Evolutionary conservation across 35 echinoderm and acorn worm species (phyloP).

Genomic region (Anneissia japonica): DNA sequence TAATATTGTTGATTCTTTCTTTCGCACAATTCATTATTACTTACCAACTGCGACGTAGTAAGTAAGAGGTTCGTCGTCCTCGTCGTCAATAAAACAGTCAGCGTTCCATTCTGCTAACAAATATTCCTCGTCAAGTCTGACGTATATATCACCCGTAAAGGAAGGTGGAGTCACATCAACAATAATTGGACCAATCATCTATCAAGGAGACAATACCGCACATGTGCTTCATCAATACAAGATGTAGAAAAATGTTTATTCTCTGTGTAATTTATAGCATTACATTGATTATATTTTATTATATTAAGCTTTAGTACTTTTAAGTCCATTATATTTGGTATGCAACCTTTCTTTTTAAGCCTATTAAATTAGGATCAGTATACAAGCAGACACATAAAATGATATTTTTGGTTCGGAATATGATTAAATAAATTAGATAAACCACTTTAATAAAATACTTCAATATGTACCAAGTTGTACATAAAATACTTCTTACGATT

Average conservation of each 20-base stretch:
- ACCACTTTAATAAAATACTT: too few relatives aligned
- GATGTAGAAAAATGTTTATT: not conserved
- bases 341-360: too few relatives aligned
- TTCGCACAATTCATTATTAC: not conserved
- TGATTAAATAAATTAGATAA: too few relatives aligned
- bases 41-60: conserved; percentile 31
- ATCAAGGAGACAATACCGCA: not conserved
- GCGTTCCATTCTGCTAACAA: conserved; percentile 22
- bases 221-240: not conserved
- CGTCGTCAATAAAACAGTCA: conserved; percentile 20
- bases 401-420: too few relatives aligned
- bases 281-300: too few relatives aligned
- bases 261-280: not conserved
- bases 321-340: too few relatives aligned
- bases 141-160: conserved; percentile 5
- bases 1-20: too few relatives aligned
- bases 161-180: conserved; percentile 35
- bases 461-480: too few relatives aligned
- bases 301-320: too few relatives aligned
- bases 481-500: conserved; percentile 18
- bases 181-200: conserved; percentile 43
- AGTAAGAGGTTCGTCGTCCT: conserved; percentile 6
- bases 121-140: not conserved
- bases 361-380: too few relatives aligned
- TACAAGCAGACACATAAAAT: too few relatives aligned